phyloP scores from a whole-genome alignment of 2,888 invertebrate species.

The Metacarcinus magister region DNA sequence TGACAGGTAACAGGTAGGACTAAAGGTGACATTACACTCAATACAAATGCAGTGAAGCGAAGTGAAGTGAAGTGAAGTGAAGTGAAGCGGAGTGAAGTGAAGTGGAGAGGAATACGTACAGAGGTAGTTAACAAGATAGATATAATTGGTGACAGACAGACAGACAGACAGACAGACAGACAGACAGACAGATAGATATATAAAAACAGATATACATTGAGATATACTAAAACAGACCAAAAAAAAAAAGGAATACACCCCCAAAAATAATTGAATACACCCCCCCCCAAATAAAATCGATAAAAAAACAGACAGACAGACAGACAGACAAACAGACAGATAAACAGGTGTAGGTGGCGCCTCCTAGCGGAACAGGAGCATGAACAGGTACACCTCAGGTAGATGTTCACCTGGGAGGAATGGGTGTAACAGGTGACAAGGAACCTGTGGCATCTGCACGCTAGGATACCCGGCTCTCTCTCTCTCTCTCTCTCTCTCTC shows the following conservation, averaged over 20 bases:
- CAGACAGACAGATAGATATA: background rate
- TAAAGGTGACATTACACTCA: background rate
- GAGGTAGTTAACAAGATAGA: too few relatives aligned
- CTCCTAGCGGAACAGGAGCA: background rate
- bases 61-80: background rate
- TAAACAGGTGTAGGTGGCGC: too few relatives aligned
- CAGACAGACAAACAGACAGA: background rate
- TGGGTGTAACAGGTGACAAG: background rate
- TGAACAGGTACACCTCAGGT: background rate
- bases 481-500: slow-evolving; percentile 52
- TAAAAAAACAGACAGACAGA: background rate
- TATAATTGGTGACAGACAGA: background rate
- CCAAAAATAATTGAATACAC: too few relatives aligned
- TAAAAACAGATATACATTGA: background rate
- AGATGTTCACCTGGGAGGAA: background rate
- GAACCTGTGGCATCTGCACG: background rate
- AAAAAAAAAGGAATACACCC: too few relatives aligned
- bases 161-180: background rate
- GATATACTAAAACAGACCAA: too few relatives aligned
- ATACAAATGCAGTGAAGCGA: background rate
- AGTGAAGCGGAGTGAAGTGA: too few relatives aligned
- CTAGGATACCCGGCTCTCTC: background rate
- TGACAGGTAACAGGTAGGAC: too few relatives aligned
- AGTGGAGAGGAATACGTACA: too few relatives aligned
- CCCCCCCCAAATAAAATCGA: too few relatives aligned